Evolutionary conservation across 2,888 invertebrate species (phyloP).

Genomic region (Acleris sparsana): DNA sequence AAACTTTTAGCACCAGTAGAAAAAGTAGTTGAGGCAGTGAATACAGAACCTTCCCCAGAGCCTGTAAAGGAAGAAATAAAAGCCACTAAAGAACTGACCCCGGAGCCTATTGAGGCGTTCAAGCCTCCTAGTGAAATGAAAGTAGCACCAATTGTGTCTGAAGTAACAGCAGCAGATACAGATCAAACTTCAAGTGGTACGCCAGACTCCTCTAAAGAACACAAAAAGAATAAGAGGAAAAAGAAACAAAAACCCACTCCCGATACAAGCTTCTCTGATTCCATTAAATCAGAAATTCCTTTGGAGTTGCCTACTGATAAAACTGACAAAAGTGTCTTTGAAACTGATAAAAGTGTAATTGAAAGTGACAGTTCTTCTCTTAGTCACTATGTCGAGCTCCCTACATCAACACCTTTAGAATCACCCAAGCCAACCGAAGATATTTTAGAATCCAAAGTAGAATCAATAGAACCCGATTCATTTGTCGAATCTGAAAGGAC

Average conservation of each 20-base stretch:
- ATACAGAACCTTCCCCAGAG: conserved; percentile 3
- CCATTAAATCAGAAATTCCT: conserved; percentile 51
- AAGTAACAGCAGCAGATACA: conserved; percentile 57
- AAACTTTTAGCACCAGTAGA: not conserved
- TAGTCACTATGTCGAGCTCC: conserved; percentile 72
- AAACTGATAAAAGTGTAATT: conserved; percentile 66
- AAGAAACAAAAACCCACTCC: conserved; percentile 84
- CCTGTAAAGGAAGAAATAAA: not conserved
- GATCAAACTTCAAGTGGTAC: conserved; percentile 55
- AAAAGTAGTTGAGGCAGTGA: not conserved
- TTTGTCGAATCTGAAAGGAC: conserved; percentile 70
- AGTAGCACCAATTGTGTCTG: conserved; percentile 38
- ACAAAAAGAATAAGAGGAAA: conserved; percentile 85
- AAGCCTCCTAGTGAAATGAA: not conserved
- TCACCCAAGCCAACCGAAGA: conserved; percentile 54
- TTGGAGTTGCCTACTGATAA: conserved; percentile 46
- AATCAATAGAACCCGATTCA: conserved; percentile 74
- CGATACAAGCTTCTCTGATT: conserved; percentile 51
- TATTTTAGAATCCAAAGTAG: conserved; percentile 40
- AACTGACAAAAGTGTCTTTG: conserved; percentile 66
- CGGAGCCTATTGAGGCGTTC: not conserved
- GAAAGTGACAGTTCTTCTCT: conserved; percentile 74
- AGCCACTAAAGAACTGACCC: conserved; percentile 3
- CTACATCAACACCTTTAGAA: conserved; percentile 74
- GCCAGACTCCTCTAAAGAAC: conserved; percentile 59